Conservation (phyloP, 2,888 invertebrate species). For the Spilarctia lutea region DNA sequence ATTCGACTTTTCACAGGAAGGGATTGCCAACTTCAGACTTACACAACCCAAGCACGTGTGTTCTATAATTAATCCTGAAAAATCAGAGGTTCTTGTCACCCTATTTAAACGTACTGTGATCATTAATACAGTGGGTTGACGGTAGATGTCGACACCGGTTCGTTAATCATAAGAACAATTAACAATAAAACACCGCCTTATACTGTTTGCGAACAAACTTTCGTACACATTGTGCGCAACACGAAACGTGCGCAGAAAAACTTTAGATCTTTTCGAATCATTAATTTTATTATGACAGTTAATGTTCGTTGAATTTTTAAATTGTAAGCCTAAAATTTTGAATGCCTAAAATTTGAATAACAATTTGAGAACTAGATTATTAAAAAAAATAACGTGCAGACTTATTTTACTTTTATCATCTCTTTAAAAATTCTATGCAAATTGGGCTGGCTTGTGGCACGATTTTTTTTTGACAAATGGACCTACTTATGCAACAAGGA, state of each 20-base stretch:
- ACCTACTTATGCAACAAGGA: no score
- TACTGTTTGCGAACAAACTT: constrained; percentile 19
- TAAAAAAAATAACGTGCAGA: neutral
- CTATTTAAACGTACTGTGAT: constrained; percentile 21
- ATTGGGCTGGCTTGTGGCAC: neutral
- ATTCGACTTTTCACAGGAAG: no score
- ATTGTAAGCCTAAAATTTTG: neutral
- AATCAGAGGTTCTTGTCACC: neutral
- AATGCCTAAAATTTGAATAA: neutral
- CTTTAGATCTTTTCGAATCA: neutral
- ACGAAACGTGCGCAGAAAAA: constrained; percentile 8
- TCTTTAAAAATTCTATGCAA: neutral
- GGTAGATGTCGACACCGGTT: constrained; percentile 60
- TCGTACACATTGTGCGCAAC: constrained; percentile 13
- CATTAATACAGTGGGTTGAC: constrained; percentile 54
- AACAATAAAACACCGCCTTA: constrained; percentile 51
- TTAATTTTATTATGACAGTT: constrained; percentile 13
- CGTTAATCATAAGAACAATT: constrained; percentile 66
- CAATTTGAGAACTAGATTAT: neutral
- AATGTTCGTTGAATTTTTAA: neutral
- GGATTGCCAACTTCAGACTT: no score
- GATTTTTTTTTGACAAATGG: neutral
- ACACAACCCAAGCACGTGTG: no score
- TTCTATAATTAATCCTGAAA: neutral
- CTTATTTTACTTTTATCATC: neutral